Base-by-base conservation (phyloP, 1,140 invertebrate genomes). In the Anthonomus grandis region DNA sequence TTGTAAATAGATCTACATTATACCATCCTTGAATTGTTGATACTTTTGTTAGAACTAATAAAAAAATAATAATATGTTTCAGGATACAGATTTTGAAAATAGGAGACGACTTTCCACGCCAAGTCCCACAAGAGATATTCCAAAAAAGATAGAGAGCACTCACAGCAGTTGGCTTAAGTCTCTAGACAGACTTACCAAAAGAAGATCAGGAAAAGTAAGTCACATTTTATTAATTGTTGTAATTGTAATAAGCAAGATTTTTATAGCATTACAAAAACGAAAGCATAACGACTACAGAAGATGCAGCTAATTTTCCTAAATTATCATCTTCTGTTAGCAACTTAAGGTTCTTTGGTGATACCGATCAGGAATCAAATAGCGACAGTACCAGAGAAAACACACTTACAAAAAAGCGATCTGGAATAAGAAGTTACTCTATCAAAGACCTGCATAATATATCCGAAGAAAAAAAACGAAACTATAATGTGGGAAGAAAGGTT, bases 331-430 rank as follows among this genome's bases (percentile, higher is more conserved):
- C 60, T 64, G 79, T 69, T 62, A 88, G 88, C 65, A 89, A 82
- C 73, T 76, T 90, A 4, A 79, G 88, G 23, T 90, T 89, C 76
- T 90, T 89, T 70, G 88, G 87, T 1, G 88, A 90, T 69, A 89
- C 87, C 1, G 87, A 90, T 68, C 76, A 80, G 44, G 86, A 89
- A 64, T 87, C 86, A 3, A 81, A 81, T 70, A 47, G 55, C 3
- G 75, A 75, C 9, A 79, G 78, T 56, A 52, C 73, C 15, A 65
- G 49, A 72, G 57, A 44, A 22, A 38, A 46, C 6, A 78, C 53
- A 64, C 66, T 24, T 31, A 67, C 62, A 64, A 78, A 68, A 60
- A 64, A 45, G 66, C 39, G 59, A 15, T 31, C 61, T 4, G 60
- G 57, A 25, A 24, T 68, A 0, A 56, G 58, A 44, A 62, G 57